Conservation (phyloP, 2,888 invertebrate species). For the Phymatocera aterrima region DNA sequence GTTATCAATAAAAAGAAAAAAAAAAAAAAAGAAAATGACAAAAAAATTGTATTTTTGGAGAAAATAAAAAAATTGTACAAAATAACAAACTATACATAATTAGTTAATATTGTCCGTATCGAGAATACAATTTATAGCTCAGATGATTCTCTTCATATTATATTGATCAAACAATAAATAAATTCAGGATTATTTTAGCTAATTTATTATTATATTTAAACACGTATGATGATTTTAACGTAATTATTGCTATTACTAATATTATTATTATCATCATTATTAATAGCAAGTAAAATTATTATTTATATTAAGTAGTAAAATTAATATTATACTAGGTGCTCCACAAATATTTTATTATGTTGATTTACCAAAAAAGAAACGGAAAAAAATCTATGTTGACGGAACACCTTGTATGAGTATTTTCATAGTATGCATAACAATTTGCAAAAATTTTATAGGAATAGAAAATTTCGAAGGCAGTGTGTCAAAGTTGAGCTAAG, state of each 20-base stretch:
- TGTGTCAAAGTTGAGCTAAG: slow-evolving; percentile 34
- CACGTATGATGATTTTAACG: background rate
- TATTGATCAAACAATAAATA: too few species aligned
- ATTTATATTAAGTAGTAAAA: slow-evolving; percentile 20
- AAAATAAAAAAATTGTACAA: slow-evolving; percentile 41
- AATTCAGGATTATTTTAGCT: too few species aligned
- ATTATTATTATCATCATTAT: background rate
- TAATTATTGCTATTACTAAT: slow-evolving; percentile 4
- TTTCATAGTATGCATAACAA: too few species aligned
- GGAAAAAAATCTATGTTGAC: background rate
- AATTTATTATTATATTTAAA: too few species aligned
- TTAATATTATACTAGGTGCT: slow-evolving; percentile 43
- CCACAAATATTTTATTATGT: slow-evolving; percentile 24
- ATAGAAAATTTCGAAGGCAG: slow-evolving; percentile 7
- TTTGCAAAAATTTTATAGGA: slow-evolving; percentile 1
- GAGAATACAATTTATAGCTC: background rate
- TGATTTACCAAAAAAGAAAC: background rate
- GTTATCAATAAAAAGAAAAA: background rate
- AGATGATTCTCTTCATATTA: too few species aligned
- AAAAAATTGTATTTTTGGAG: slow-evolving; percentile 47
- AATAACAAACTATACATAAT: slow-evolving; percentile 17
- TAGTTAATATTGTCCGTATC: slow-evolving; percentile 8
- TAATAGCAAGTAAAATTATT: background rate
- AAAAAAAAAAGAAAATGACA: background rate
- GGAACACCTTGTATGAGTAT: slow-evolving; percentile 41